These are phyloP conservation scores for Pangasius larnaudii DNA, from an alignment of 2,797 vertebrate genomes.

Conservation along the genomic window DNA sequence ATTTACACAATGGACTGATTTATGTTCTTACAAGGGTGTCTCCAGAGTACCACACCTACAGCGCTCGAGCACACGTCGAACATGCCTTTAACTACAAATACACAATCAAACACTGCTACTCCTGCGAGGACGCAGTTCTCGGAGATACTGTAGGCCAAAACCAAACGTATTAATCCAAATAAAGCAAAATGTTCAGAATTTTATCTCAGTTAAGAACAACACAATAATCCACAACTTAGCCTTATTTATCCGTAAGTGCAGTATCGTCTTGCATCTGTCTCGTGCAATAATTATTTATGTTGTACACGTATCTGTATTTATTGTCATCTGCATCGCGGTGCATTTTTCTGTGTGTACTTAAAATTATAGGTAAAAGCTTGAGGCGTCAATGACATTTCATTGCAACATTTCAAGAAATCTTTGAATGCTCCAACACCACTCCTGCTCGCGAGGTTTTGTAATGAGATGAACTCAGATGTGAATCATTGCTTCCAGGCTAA, in stretches of 20 bases:
- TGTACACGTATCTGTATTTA: neutral
- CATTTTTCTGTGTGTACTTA: no score
- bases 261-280: neutral
- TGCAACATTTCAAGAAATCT: neutral
- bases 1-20: neutral
- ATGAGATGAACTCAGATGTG: neutral
- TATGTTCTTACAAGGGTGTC: neutral
- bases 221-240: neutral
- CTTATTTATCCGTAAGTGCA: neutral
- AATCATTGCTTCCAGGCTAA: conserved; percentile 37
- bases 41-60: conserved; percentile 13
- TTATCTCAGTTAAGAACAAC: neutral
- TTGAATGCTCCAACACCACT: neutral
- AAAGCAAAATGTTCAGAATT: neutral
- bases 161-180: neutral
- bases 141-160: neutral
- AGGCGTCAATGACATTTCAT: neutral
- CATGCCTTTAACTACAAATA: neutral
- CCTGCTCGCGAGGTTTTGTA: no score
- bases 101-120: neutral
- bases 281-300: neutral
- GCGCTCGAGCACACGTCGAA: neutral
- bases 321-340: neutral
- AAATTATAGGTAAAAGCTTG: neutral
- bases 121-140: neutral